Conservation (phyloP, 2,797 vertebrate species). For the Schizopygopsis pylzovi region DNA sequence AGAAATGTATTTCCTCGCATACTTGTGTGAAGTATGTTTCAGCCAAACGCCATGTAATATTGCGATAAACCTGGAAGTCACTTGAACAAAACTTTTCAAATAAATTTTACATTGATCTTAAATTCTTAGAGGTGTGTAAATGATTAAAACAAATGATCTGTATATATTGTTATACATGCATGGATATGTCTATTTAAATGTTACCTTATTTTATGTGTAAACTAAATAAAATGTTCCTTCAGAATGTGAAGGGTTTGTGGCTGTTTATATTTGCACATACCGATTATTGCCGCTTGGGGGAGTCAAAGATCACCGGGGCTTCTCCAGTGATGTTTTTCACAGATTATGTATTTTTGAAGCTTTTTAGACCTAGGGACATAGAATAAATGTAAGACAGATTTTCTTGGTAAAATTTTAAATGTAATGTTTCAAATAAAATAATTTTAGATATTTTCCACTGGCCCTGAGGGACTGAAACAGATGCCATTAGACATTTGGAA, state of each 20-base stretch:
- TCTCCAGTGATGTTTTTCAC: background rate
- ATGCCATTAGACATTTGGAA: background rate
- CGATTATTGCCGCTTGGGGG: slow-evolving; percentile 62
- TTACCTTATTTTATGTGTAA: slow-evolving; percentile 45
- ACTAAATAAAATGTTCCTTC: slow-evolving; percentile 60
- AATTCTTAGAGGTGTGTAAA: slow-evolving; percentile 50
- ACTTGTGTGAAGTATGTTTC: slow-evolving; percentile 19
- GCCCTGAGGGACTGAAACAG: background rate
- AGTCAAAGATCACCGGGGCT: slow-evolving; percentile 5
- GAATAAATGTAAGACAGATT: background rate
- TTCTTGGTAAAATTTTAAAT: background rate
- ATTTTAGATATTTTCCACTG: background rate
- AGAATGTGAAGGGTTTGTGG: slow-evolving; percentile 14
- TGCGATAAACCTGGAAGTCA: slow-evolving; percentile 73
- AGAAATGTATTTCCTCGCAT: background rate
- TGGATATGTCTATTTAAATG: slow-evolving; percentile 64
- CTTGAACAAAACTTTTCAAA: slow-evolving; percentile 69
- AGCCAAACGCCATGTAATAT: slow-evolving; percentile 26
- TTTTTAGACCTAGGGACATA: background rate
- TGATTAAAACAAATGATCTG: slow-evolving; percentile 59
- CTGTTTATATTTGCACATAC: slow-evolving; percentile 20
- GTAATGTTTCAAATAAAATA: background rate
- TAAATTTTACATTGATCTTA: background rate
- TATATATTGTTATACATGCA: slow-evolving; percentile 60
- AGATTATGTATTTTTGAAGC: background rate